These are phyloP conservation scores for Microtus ochrogaster DNA, from an alignment of 2,113 vertebrate species.

Conservation along the genomic window DNA sequence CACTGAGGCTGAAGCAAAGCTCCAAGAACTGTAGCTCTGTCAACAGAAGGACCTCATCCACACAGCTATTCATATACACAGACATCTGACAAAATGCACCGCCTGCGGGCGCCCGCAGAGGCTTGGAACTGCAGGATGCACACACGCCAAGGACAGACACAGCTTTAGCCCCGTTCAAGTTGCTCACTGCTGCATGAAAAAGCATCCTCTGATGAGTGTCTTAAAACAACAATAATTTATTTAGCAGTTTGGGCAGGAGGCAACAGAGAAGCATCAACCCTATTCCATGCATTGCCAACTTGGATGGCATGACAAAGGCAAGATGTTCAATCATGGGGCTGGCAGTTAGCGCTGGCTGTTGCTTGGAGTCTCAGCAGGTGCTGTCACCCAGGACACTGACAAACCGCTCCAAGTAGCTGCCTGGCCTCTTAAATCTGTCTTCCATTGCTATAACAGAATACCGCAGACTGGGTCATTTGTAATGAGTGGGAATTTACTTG, in stretches of 20 bases:
- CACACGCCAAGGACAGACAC: neutral
- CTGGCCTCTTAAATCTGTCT: constrained; percentile 24
- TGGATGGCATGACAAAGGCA: neutral
- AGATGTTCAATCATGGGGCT: neutral
- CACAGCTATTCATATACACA: constrained; percentile 41
- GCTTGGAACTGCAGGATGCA: neutral
- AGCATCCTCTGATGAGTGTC: neutral
- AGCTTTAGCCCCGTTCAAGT: neutral
- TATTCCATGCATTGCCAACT: neutral
- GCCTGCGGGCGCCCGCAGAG: neutral
- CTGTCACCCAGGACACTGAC: constrained; percentile 37
- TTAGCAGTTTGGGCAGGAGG: constrained; percentile 28
- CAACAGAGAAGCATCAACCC: constrained; percentile 15
- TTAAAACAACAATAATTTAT: constrained; percentile 52
- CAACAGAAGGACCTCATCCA: constrained; percentile 38
- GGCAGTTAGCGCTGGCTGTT: neutral
- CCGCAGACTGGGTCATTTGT: neutral
- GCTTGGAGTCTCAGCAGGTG: neutral
- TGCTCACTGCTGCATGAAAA: neutral
- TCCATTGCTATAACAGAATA: neutral
- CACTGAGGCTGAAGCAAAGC: constrained; percentile 52
- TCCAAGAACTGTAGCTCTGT: constrained; percentile 37
- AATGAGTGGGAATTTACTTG: neutral
- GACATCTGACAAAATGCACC: constrained; percentile 47
- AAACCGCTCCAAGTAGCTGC: constrained; percentile 30